Base-by-base conservation (phyloP, 2,888 invertebrate species). In the Chymomyza fuscimana region DNA sequence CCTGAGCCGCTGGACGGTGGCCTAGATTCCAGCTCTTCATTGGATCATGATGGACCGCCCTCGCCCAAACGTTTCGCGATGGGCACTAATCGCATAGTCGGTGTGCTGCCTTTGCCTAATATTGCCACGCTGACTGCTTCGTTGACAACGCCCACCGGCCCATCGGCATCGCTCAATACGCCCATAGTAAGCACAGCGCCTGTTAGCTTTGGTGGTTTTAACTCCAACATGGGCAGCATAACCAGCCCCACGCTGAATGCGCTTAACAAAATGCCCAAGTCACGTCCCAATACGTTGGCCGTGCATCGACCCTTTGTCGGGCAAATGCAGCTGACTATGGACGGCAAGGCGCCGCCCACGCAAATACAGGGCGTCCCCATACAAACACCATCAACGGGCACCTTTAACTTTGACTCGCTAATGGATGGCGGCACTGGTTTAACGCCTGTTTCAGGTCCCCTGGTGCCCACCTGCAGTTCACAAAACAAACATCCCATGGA, bases 341-440 rank as follows among this genome's bases (percentile, higher is more conserved):
- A 75, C 19, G 80, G 82, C 61, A 89, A 88, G 74, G 92, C 91
- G 52, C 65, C 75, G n/a, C 91, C 93, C 77, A 93, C 94, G 79
- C 95, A 95, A 87, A 94, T 95, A 75, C 94, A 95, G 46, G 97
- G 97, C 69, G 94, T 97, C 77, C 94, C 96, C 83, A 97, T 97
- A 86, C 96, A 95, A 76, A 97, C 97, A 12, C 98, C 98, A 0
- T 96, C 97, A 74, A 95, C 95, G 86, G 97, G 97, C 64, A 95
- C 95, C 82, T 97, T 97, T 92, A 97, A 97, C 92, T 97, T 97
- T 91, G 98, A 98, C 88, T 96, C 96, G 80, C 93, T 98, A 73
- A 97, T 98, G 96, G 97, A 97, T 86, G 97, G 97, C 64, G 97
- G 97, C 86, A 97, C 98, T 2, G 97, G 98, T 0, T 93, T 98